Percentiles rank a stretch among this genome's conserved stretches.
Evolutionary conservation across 1,140 invertebrate species (phyloP).

Genomic region (Rhizoglyphus robini): DNA sequence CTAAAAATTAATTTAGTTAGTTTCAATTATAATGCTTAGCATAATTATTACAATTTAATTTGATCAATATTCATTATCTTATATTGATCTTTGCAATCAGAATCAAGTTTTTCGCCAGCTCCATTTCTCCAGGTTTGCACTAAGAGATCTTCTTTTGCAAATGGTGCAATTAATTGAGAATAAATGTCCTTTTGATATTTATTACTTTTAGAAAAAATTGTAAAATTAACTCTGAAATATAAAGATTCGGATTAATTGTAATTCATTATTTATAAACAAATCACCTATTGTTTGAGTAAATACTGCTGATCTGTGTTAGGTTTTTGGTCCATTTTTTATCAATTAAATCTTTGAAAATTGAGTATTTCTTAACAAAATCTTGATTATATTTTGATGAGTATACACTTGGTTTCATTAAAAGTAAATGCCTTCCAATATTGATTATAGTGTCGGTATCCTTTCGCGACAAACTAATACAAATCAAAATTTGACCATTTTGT

Average conservation of each 20-base stretch:
- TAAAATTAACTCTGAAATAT: slow-evolving; percentile 46
- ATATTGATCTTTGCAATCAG: slow-evolving; percentile 32
- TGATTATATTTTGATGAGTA: background rate
- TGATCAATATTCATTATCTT: slow-evolving; percentile 31
- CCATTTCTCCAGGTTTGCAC: slow-evolving; percentile 82
- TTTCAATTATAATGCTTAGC: background rate
- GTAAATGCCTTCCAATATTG: slow-evolving; percentile 43
- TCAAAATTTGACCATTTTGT: slow-evolving; percentile 65
- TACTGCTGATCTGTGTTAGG: background rate
- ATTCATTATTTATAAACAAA: too few species aligned
- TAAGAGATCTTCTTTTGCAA: slow-evolving; percentile 50
- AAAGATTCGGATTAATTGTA: slow-evolving; percentile 21
- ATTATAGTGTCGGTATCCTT: slow-evolving; percentile 42
- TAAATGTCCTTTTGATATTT: slow-evolving; percentile 58
- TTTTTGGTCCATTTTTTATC: background rate
- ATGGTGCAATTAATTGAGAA: slow-evolving; percentile 57
- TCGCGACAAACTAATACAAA: slow-evolving; percentile 59
- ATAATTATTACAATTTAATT: slow-evolving; percentile 20
- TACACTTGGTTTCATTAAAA: slow-evolving; percentile 15
- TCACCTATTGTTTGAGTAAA: background rate
- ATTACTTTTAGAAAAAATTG: slow-evolving; percentile 60
- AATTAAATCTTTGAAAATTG: slow-evolving; percentile 6
- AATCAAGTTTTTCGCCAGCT: slow-evolving; percentile 37
- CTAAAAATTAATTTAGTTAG: background rate
- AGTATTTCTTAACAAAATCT: slow-evolving; percentile 19